phyloP scores from a whole-genome alignment of 2,888 invertebrate species.

The Tanytarsus gracilentus region DNA sequence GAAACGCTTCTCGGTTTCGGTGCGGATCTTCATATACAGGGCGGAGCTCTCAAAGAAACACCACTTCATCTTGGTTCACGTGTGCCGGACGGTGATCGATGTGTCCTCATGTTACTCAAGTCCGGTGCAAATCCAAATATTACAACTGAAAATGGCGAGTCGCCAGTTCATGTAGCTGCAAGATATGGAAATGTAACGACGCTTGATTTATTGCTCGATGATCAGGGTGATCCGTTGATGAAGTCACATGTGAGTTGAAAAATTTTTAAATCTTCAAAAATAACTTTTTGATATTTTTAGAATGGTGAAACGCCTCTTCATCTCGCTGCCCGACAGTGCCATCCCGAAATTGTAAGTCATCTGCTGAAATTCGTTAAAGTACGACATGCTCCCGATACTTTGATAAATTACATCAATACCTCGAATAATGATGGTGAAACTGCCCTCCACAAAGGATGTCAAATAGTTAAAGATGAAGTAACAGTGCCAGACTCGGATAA shows the following conservation, averaged over 20 bases:
- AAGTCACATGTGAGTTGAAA: slow-evolving; percentile 69
- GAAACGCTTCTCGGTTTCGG: slow-evolving; percentile 94
- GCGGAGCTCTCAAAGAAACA: slow-evolving; percentile 82
- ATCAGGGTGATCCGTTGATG: slow-evolving; percentile 85
- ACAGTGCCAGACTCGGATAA: slow-evolving; percentile 62
- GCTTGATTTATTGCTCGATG: slow-evolving; percentile 76
- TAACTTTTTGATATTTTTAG: slow-evolving; percentile 44
- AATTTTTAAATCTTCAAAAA: neutral
- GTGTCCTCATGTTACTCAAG: slow-evolving; percentile 94
- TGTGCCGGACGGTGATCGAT: slow-evolving; percentile 81
- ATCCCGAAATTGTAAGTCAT: slow-evolving; percentile 76
- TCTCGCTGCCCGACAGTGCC: slow-evolving; percentile 79
- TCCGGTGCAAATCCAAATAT: slow-evolving; percentile 96
- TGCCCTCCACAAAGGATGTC: slow-evolving; percentile 88
- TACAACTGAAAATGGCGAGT: slow-evolving; percentile 91
- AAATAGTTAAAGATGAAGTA: slow-evolving; percentile 75
- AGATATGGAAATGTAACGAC: slow-evolving; percentile 84
- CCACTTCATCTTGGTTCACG: slow-evolving; percentile 95
- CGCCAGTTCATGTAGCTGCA: slow-evolving; percentile 93
- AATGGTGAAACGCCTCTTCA: slow-evolving; percentile 93
- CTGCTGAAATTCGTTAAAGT: slow-evolving; percentile 75
- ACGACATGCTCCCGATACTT: slow-evolving; percentile 64
- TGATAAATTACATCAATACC: slow-evolving; percentile 77
- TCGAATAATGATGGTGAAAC: slow-evolving; percentile 88
- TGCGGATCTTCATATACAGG: slow-evolving; percentile 92